These are phyloP conservation scores for Pseudomyrmex flavicornis DNA, from an alignment of 1,140 invertebrate species.

Conservation along the genomic window DNA sequence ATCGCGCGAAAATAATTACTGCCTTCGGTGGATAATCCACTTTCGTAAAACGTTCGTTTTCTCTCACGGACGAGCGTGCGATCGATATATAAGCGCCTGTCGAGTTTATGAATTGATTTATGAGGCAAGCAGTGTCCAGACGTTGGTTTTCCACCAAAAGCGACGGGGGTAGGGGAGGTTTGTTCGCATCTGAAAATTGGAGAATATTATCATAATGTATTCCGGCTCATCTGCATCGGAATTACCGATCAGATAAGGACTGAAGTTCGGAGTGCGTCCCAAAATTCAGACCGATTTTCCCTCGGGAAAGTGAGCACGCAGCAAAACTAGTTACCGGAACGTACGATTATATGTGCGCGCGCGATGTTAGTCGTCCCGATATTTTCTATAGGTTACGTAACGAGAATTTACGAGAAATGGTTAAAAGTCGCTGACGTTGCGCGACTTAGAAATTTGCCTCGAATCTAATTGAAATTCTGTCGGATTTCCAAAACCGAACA, in stretches of 20 bases:
- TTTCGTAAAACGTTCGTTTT: conserved; percentile 49
- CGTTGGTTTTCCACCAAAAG: conserved; percentile 13
- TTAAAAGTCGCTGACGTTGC: too few relatives aligned
- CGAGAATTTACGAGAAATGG: neutral
- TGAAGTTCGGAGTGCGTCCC: neutral
- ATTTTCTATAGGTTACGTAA: neutral
- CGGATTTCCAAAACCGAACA: too few relatives aligned
- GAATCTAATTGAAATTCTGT: too few relatives aligned
- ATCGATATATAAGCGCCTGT: conserved; percentile 20
- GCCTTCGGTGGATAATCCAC: conserved; percentile 44
- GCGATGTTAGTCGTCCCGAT: neutral
- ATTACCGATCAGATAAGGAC: conserved; percentile 52
- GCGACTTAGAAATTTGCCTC: too few relatives aligned
- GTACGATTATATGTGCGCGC: too few relatives aligned
- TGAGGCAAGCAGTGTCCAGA: conserved; percentile 38
- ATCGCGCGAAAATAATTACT: conserved; percentile 38
- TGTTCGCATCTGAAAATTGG: conserved; percentile 51
- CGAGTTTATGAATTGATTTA: conserved; percentile 62
- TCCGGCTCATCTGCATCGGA: conserved; percentile 62
- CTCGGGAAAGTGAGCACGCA: neutral
- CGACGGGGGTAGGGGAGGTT: neutral
- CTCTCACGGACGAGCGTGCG: neutral
- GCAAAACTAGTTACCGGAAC: neutral
- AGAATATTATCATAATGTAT: conserved; percentile 64
- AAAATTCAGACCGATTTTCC: conserved; percentile 14